These are phyloP conservation scores for Chloroclystis v-ata DNA, from an alignment of 2,888 invertebrate genomes.

Conservation along the genomic window DNA sequence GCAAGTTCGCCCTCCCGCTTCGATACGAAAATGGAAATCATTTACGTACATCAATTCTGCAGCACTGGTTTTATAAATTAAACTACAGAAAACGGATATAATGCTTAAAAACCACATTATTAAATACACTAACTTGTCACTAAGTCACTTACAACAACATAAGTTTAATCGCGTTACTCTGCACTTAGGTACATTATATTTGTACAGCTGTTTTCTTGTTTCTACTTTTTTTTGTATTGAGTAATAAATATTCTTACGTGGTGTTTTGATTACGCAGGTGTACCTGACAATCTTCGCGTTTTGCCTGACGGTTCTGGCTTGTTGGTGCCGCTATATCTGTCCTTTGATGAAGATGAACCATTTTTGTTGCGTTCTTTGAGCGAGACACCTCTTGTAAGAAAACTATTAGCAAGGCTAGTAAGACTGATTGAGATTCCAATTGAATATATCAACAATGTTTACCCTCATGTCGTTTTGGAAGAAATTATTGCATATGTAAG, in stretches of 20 bases:
- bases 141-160: too few species aligned
- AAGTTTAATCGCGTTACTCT: too few species aligned
- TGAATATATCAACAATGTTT: slow-evolving; percentile 78
- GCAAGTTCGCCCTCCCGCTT: slow-evolving; percentile 57
- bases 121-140: too few species aligned
- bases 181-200: slow-evolving; percentile 20
- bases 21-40: slow-evolving; percentile 60
- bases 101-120: slow-evolving; percentile 3
- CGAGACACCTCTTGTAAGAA: slow-evolving; percentile 81
- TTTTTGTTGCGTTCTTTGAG: slow-evolving; percentile 72
- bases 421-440: slow-evolving; percentile 81
- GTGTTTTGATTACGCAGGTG: slow-evolving; percentile 43
- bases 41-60: slow-evolving; percentile 46
- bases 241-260: not conserved
- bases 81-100: slow-evolving; percentile 18
- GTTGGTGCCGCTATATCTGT: slow-evolving; percentile 78
- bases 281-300: slow-evolving; percentile 81
- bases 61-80: slow-evolving; percentile 24
- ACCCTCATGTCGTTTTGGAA: slow-evolving; percentile 82
- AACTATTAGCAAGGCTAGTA: slow-evolving; percentile 80
- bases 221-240: not conserved
- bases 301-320: slow-evolving; percentile 82
- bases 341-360: slow-evolving; percentile 79
- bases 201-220: slow-evolving; percentile 27
- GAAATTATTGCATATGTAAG: slow-evolving; percentile 80